Percentiles rank a stretch among this genome's conserved stretches.
Evolutionary conservation across 2,113 vertebrate genomes (phyloP).

Genomic region (Bubo bubo): DNA sequence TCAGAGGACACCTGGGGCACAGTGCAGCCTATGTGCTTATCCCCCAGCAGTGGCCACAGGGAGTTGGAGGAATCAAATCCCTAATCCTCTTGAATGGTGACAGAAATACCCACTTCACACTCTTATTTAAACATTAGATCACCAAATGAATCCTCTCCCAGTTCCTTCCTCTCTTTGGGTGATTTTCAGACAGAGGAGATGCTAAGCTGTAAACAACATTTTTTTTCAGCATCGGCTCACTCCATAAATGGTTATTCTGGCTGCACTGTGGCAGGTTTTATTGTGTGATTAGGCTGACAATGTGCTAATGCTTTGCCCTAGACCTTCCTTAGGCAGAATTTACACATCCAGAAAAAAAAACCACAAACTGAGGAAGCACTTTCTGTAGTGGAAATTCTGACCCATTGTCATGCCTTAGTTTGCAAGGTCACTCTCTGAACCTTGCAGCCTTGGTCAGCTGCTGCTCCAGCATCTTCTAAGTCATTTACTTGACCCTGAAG

Average conservation of each 20-base stretch:
- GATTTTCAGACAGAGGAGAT: constrained; percentile 25
- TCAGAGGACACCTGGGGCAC: background rate
- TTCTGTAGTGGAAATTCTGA: background rate
- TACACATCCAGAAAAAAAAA: background rate
- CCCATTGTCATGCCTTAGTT: background rate
- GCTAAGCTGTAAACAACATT: constrained; percentile 31
- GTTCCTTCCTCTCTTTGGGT: constrained; percentile 29
- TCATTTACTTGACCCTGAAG: background rate
- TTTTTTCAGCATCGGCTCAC: background rate
- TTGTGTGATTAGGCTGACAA: constrained; percentile 21
- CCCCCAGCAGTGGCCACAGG: background rate
- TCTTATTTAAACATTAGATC: background rate
- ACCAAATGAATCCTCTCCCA: background rate
- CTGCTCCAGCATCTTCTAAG: background rate
- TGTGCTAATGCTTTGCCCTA: background rate
- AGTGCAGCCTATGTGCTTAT: background rate
- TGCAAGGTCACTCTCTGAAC: background rate
- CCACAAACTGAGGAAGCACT: background rate
- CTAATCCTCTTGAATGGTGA: background rate
- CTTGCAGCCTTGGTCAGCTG: background rate
- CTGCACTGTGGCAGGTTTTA: background rate
- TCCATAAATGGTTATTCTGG: constrained; percentile 33
- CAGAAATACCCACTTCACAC: background rate
- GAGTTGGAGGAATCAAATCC: background rate
- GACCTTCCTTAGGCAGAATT: constrained; percentile 22